Base-by-base conservation (phyloP, 2,113 vertebrate genomes). In the Notiomystis cincta region DNA sequence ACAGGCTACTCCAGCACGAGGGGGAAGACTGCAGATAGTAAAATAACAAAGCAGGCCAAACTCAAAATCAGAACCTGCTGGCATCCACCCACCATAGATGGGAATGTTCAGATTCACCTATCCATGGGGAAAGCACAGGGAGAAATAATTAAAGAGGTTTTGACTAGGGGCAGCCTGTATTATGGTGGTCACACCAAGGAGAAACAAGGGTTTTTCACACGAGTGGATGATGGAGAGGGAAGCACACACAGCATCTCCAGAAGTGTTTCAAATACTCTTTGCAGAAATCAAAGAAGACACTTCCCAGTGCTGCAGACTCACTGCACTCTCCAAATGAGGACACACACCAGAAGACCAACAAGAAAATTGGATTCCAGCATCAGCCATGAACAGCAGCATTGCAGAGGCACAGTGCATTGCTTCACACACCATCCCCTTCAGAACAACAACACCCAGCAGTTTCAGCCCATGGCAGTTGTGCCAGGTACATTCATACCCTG, bases 271-370 rank as follows among this genome's bases (percentile, higher is more conserved):
- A 77, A 75, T 5, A 7, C 3, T 3, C 31, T 73, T 78, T 73
- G 67, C 20, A 51, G 82, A 86, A 90, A 87, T 71, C 56, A 79
- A 88, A 96, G 58, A 62, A 0, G 33, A 71, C 54, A 42, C 28
- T 40, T 95, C 58, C 87, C 91, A 84, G 84, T 0, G 1, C 73
- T 90, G 85, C 50, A 92, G 72, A 82, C 60, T 35, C 33, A 31
- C 71, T 62, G 70, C 40, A 33, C 1, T 13, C 50, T 90, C 27
- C 37, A 89, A 71, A 79, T 13, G 57, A 5, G 19, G n/a, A 50
- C 11, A 11, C 30, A 37, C 0, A 0, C 44, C 53, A 64, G 35
- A 56, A 77, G 11, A 77, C 31, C 69, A 56, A 21, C 1, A 24
- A 48, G 56, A 56, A 67, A 8, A 58, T 9, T 15, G 22, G 15